These are phyloP conservation scores for Fistularia commersonii DNA, from an alignment of 2,797 vertebrate genomes.

Conservation along the genomic window DNA sequence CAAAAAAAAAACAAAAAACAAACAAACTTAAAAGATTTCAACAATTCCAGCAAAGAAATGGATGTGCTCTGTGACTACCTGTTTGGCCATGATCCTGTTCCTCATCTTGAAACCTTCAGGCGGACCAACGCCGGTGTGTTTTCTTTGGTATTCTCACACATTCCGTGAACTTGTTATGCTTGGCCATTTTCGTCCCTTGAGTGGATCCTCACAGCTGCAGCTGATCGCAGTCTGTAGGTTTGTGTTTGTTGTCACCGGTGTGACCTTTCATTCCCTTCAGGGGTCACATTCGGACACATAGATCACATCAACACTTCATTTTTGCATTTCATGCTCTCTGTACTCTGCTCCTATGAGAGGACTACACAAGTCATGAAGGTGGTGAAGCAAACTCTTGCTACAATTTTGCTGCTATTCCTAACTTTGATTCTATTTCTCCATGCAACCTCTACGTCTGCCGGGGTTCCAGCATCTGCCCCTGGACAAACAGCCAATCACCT, in stretches of 20 bases:
- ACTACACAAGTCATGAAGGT: constrained; percentile 9
- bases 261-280: constrained; percentile 7
- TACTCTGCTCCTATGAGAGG: neutral
- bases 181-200: constrained; percentile 21
- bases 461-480: constrained; percentile 14
- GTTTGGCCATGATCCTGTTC: constrained; percentile 19
- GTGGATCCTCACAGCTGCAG: constrained; percentile 43
- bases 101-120: constrained; percentile 27
- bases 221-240: constrained; percentile 21
- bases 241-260: constrained; percentile 5
- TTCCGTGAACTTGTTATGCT: constrained; percentile 29
- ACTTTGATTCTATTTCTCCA: constrained; percentile 9
- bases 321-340: constrained; percentile 39
- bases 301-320: constrained; percentile 35
- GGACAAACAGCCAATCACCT: constrained; percentile 23
- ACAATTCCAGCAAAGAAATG: neutral
- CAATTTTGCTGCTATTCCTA: neutral
- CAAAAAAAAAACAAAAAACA: neutral
- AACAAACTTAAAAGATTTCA: constrained; percentile 12
- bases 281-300: constrained; percentile 23
- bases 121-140: constrained; percentile 34
- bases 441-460: constrained; percentile 10
- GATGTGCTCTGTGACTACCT: constrained; percentile 26
- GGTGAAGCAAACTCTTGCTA: constrained; percentile 22
- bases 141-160: constrained; percentile 35